phyloP scores from a whole-genome alignment of 2,797 vertebrate genomes.

The Hippocampus kuda region DNA sequence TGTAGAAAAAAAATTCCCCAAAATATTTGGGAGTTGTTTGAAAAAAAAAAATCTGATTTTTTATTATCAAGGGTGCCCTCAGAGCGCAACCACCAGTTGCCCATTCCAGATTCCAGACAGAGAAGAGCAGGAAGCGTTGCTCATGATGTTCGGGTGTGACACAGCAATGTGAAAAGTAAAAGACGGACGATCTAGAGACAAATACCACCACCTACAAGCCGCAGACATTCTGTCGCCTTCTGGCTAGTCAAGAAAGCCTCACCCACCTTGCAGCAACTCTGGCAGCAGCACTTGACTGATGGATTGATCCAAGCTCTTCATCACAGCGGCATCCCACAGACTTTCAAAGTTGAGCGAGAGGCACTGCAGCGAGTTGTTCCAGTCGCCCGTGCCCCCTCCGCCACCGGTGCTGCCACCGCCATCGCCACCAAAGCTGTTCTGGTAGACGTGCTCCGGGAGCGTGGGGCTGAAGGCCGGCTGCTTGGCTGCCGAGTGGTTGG shows the following conservation, averaged over 20 bases:
- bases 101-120: too few relatives aligned
- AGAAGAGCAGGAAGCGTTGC: too few relatives aligned
- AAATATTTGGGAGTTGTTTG: too few relatives aligned
- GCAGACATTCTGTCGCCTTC: not conserved
- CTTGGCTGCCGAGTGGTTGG: constrained; percentile 82
- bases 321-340: constrained; percentile 93
- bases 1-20: too few relatives aligned
- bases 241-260: constrained; percentile 23
- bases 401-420: constrained; percentile 39
- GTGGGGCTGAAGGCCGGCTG: constrained; percentile 88
- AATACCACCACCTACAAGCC: not conserved
- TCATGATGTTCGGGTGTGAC: too few relatives aligned
- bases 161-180: not conserved
- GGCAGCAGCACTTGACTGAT: constrained; percentile 72
- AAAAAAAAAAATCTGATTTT: too few relatives aligned
- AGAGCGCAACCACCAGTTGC: too few relatives aligned
- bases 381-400: constrained; percentile 80
- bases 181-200: not conserved
- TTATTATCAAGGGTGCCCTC: too few relatives aligned
- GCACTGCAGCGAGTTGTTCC: constrained; percentile 83
- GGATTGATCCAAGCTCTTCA: constrained; percentile 94
- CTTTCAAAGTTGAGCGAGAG: constrained; percentile 88
- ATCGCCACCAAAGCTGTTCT: constrained; percentile 77
- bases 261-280: constrained; percentile 83
- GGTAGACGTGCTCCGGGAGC: constrained; percentile 91